Evolutionary conservation across 2,888 invertebrate species (phyloP), one percentile per base, ranked within the genome.

Genomic region (Drosophila greeni): DNA sequence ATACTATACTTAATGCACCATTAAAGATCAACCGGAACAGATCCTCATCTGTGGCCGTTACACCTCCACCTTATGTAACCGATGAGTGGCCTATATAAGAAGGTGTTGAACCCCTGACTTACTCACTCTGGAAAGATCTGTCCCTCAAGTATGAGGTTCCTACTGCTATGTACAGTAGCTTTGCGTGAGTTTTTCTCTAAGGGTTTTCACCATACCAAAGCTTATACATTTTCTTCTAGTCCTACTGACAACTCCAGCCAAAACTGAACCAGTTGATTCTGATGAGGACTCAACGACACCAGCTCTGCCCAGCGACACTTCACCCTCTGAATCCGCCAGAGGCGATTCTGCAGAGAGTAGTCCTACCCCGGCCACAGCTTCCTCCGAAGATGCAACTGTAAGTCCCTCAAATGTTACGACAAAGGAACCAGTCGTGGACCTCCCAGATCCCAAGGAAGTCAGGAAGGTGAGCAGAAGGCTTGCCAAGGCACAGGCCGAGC

Each of bases 21-120:
- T 8, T 12, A 57, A 53, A 57, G 26, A 18, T 57, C 53, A 57
- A 40, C 33, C 40, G 5, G 14, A 40, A 23, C 4, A 23, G 14
- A 40, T 23, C 8, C 14, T 9, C 12, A 52, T 24, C 24, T 26
- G 7, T 1, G 8, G 8, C 20, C 20, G 18, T 29, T 18, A 18
- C 29, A 29, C 7, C 12, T 18, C n/a, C n/a, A 33, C 11, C 36
- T 55, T 55, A 47, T 48, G 8, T 55, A 47, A 55, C 24, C 7
- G 11, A 2, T 3, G 3, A 26, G 18, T 20, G 2, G 3, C 6
- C 26, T 43, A 29, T 59, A 48, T 16, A 61, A 42, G 16, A 26
- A 23, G 9, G 23, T 11, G 5, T 29, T n/a, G 11, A 16, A 12
- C 11, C 2, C 12, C 8, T 40, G 18, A 8, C 2, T 4, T 11